phyloP scores from a whole-genome alignment of 2,797 vertebrate species.

The Coregonus ussuriensis region DNA sequence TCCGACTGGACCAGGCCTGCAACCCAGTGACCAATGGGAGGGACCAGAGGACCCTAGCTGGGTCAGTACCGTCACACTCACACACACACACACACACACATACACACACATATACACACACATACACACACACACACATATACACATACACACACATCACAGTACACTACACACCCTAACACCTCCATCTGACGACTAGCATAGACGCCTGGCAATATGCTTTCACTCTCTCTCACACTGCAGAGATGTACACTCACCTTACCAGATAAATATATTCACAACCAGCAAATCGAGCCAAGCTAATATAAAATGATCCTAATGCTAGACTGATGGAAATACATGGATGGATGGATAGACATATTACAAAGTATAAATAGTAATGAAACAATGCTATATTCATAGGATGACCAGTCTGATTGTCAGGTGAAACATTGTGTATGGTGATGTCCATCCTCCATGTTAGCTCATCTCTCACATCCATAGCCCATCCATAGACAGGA shows the following conservation, averaged over 20 bases:
- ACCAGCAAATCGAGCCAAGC: not conserved
- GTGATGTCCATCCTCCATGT: not conserved
- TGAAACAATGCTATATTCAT: not conserved
- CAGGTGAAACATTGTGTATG: not conserved
- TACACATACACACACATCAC: constrained; percentile 11
- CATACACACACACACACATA: too few species aligned
- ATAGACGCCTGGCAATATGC: not conserved
- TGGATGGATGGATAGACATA: not conserved
- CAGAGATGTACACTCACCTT: constrained; percentile 20
- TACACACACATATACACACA: too few species aligned
- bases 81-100: constrained; percentile 30
- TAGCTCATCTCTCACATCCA: not conserved
- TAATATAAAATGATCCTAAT: constrained; percentile 5
- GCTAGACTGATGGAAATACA: constrained; percentile 26
- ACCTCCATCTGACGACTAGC: too few species aligned
- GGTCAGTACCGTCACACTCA: constrained; percentile 46
- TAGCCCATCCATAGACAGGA: not conserved
- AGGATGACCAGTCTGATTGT: not conserved
- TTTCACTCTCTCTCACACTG: constrained; percentile 3
- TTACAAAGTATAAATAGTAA: not conserved
- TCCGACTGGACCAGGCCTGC: constrained; percentile 78
- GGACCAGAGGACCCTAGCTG: constrained; percentile 55
- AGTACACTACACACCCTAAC: constrained; percentile 8
- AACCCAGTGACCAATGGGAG: constrained; percentile 67
- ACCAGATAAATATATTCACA: constrained; percentile 23